Percentiles rank a stretch among this genome's conserved stretches.
Evolutionary conservation across 1,140 invertebrate genomes (phyloP).

Genomic region (Lerema accius): DNA sequence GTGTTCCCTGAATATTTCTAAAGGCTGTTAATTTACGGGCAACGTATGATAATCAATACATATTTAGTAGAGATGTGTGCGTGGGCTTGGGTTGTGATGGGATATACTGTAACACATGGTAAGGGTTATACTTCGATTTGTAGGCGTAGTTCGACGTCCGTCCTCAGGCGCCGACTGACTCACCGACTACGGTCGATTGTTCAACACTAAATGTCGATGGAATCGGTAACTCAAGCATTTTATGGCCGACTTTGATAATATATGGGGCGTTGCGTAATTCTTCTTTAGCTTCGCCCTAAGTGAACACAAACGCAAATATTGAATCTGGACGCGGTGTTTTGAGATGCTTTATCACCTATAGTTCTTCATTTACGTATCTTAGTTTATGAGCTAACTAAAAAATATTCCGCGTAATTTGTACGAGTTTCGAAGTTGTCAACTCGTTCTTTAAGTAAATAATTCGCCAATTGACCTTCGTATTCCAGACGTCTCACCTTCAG

Average conservation of each 20-base stretch:
- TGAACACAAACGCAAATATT: constrained; percentile 50
- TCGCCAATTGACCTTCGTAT: constrained; percentile 10
- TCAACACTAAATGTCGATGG: constrained; percentile 72
- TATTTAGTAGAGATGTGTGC: constrained; percentile 34
- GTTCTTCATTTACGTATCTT: constrained; percentile 27
- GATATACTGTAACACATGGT: constrained; percentile 51
- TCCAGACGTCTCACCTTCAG: constrained; percentile 25
- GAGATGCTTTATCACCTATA: constrained; percentile 32
- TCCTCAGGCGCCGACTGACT: constrained; percentile 70
- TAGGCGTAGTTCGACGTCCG: constrained; percentile 64
- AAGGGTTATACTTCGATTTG: constrained; percentile 58
- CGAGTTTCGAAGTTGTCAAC: background rate
- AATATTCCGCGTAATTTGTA: constrained; percentile 1
- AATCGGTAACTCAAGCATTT: constrained; percentile 74
- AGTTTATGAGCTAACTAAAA: constrained; percentile 11
- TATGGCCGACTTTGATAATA: constrained; percentile 70
- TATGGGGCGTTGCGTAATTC: constrained; percentile 72
- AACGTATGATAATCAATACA: constrained; percentile 39
- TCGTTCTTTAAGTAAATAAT: constrained; percentile 1
- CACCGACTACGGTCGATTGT: constrained; percentile 66
- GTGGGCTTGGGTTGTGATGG: constrained; percentile 28
- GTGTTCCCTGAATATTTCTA: constrained; percentile 47
- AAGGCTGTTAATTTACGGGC: constrained; percentile 43
- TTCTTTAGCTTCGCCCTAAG: constrained; percentile 54
- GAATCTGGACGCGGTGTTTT: constrained; percentile 27